Conservation (phyloP, 2,888 invertebrate genomes). For the Ametastegia equiseti region DNA sequence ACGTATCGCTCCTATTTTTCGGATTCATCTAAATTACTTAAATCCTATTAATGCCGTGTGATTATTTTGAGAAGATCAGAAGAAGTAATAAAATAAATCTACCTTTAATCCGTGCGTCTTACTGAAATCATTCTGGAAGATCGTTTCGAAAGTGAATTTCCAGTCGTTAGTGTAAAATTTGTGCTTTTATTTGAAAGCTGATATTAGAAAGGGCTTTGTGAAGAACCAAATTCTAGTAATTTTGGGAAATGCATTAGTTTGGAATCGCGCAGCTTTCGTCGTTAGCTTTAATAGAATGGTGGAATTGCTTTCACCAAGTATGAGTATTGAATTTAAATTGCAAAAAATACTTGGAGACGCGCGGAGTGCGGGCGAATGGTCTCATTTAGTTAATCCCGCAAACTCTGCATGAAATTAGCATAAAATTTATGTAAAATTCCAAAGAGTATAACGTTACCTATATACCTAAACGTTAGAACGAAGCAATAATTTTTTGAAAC, state of each 20-base stretch:
- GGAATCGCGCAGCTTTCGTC: background rate
- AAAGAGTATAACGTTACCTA: background rate
- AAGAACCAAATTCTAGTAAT: background rate
- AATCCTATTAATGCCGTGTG: background rate
- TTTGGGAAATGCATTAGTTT: background rate
- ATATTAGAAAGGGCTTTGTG: too few species aligned
- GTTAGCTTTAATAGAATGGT: background rate
- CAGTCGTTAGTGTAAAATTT: background rate
- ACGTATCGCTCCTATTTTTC: background rate
- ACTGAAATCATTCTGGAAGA: background rate
- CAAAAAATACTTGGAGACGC: slow-evolving; percentile 2
- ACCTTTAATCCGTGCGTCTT: background rate
- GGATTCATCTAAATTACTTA: slow-evolving; percentile 10
- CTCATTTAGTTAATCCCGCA: slow-evolving; percentile 17
- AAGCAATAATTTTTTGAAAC: background rate
- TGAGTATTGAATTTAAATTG: slow-evolving; percentile 40
- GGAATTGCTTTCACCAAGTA: background rate
- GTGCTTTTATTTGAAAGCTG: too few species aligned
- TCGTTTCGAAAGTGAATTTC: background rate
- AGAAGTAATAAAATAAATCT: background rate
- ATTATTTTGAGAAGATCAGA: slow-evolving; percentile 11
- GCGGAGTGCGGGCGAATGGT: too few species aligned
- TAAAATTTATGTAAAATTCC: slow-evolving; percentile 15
- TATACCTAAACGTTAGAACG: background rate
- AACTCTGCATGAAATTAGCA: slow-evolving; percentile 26